Conservation (phyloP, 1,140 invertebrate genomes). For the Atta cephalotes region DNA sequence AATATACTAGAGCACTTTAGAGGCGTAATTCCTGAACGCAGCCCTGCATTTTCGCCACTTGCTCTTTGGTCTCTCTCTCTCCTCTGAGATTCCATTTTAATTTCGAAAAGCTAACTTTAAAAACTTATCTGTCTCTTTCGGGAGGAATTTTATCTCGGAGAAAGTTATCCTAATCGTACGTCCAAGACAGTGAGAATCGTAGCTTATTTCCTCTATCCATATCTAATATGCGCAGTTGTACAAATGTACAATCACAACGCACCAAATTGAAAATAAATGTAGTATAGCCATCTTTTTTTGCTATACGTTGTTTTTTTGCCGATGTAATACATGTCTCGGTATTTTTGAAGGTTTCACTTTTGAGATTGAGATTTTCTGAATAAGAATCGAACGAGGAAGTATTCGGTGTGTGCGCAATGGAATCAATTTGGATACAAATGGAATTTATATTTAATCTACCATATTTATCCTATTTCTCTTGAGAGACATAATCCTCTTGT, state of each 20-base stretch:
- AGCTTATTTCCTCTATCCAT: neutral
- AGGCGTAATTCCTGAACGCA: too few species aligned
- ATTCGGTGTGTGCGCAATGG: neutral
- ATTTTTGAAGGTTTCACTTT: neutral
- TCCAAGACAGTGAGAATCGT: neutral
- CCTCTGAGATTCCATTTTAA: slow-evolving; percentile 29
- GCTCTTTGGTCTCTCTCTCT: neutral
- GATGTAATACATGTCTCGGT: neutral
- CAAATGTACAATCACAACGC: neutral
- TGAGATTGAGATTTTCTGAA: neutral
- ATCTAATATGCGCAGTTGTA: neutral
- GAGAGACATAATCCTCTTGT: neutral
- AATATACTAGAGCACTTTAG: too few species aligned
- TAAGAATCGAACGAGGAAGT: neutral
- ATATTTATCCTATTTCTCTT: neutral
- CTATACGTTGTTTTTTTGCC: too few species aligned
- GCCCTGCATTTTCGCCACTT: neutral
- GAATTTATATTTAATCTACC: slow-evolving; percentile 3
- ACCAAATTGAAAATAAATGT: neutral
- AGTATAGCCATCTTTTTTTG: neutral
- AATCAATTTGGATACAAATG: neutral
- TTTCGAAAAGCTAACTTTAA: slow-evolving; percentile 9
- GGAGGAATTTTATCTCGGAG: neutral
- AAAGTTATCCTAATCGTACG: neutral
- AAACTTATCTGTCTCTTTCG: slow-evolving; percentile 6